Conservation (phyloP, 2,113 vertebrate species). For the Eonycteris spelaea region DNA sequence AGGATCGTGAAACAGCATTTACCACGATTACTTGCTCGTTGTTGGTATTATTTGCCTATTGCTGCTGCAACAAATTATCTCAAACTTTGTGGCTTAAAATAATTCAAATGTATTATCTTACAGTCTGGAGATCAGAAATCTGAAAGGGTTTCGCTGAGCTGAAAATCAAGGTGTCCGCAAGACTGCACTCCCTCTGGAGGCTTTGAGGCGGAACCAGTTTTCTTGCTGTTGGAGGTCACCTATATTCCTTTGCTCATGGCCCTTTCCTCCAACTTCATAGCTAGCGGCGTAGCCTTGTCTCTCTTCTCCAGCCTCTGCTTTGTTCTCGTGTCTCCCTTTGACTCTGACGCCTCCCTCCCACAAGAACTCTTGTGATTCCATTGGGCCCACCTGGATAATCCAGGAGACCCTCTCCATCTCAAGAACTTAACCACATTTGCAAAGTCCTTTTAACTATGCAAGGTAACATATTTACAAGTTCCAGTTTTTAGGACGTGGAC, state of each 20-base stretch:
- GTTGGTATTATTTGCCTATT: neutral
- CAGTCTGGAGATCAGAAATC: neutral
- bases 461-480: neutral
- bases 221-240: neutral
- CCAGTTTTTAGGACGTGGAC: neutral
- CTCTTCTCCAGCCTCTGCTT: neutral
- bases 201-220: neutral
- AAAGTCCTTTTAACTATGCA: neutral
- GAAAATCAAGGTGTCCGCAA: neutral
- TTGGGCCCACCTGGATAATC: neutral
- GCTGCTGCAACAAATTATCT: neutral
- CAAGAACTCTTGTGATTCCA: neutral
- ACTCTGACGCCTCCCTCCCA: neutral
- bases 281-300: neutral
- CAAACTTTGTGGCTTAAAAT: neutral
- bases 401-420: neutral
- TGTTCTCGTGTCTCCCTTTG: neutral
- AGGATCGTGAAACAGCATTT: neutral
- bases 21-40: neutral
- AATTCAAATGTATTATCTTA: neutral
- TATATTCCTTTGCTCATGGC: neutral
- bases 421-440: neutral
- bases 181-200: neutral
- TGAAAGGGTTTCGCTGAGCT: neutral
- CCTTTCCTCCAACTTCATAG: neutral